Conservation (phyloP, 2,888 invertebrate species). For the Drosophila basisetae region DNA sequence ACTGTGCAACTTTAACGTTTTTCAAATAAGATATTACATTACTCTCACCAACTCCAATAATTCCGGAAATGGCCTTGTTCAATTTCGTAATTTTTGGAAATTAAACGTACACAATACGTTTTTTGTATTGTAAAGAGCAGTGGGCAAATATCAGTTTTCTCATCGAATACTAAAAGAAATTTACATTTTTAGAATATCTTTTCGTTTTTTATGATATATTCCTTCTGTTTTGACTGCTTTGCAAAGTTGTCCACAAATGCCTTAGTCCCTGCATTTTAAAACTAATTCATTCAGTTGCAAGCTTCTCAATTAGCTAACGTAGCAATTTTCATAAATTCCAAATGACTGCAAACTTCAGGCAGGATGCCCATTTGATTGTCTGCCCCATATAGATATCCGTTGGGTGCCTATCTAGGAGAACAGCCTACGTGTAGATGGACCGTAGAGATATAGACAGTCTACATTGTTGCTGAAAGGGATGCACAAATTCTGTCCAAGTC, state of each 20-base stretch:
- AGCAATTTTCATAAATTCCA: slow-evolving; percentile 62
- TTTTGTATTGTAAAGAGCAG: not conserved
- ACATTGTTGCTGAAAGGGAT: slow-evolving; percentile 3
- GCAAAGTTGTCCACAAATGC: not conserved
- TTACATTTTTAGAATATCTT: not conserved
- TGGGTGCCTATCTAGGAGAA: slow-evolving; percentile 13
- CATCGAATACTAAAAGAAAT: not conserved
- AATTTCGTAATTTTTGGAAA: not conserved
- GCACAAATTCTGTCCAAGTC: slow-evolving; percentile 58
- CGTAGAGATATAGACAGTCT: not conserved
- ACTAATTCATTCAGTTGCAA: slow-evolving; percentile 27
- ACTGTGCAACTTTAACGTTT: not conserved
- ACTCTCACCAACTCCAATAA: not conserved
- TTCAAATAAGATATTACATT: not conserved
- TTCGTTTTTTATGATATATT: not conserved
- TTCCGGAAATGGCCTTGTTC: not conserved
- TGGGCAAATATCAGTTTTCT: not conserved
- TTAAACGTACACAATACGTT: not conserved
- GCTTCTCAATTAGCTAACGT: slow-evolving; percentile 30
- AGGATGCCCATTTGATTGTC: slow-evolving; percentile 35
- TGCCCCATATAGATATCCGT: not conserved
- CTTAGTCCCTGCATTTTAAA: not conserved
- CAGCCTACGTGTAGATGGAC: slow-evolving; percentile 16
- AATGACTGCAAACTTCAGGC: slow-evolving; percentile 43
- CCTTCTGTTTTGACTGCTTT: not conserved